Conservation (phyloP, 2,888 invertebrate genomes). For the Tenthredo scrophulariae region DNA sequence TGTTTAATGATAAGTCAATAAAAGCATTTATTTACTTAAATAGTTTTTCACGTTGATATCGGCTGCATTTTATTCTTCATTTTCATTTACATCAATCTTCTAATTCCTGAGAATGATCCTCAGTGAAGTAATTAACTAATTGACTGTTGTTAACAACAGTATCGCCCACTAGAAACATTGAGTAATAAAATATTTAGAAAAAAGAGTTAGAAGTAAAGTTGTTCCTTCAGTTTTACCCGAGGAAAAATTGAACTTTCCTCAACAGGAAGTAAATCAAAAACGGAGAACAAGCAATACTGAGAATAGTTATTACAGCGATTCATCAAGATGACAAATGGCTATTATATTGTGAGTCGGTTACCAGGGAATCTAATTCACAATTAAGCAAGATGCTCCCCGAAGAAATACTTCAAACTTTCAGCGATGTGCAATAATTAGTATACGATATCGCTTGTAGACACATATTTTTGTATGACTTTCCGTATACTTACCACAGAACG, state of each 20-base stretch:
- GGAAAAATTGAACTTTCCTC: not conserved
- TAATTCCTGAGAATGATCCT: constrained; percentile 6
- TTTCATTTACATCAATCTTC: constrained; percentile 56
- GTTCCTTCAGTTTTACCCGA: not conserved
- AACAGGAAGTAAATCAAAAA: too few species aligned
- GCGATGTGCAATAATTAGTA: not conserved
- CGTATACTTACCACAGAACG: constrained; percentile 81
- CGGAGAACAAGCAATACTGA: too few species aligned
- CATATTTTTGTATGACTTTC: not conserved
- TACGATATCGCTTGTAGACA: not conserved
- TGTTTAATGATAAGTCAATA: constrained; percentile 51
- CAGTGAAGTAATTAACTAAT: not conserved
- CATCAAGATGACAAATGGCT: not conserved
- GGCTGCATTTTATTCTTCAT: not conserved
- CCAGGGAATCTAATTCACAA: too few species aligned
- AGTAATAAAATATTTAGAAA: not conserved
- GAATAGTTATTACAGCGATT: too few species aligned
- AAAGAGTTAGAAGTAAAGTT: not conserved
- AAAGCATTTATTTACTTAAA: constrained; percentile 56
- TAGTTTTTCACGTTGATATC: constrained; percentile 1
- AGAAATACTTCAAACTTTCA: not conserved
- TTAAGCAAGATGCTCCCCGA: not conserved
- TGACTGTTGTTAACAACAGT: not conserved
- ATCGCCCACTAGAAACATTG: not conserved
- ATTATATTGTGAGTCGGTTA: not conserved